Evolutionary conservation across 2,888 invertebrate species (phyloP), one percentile per base, ranked within the genome.

Genomic region (Axea sp.): DNA sequence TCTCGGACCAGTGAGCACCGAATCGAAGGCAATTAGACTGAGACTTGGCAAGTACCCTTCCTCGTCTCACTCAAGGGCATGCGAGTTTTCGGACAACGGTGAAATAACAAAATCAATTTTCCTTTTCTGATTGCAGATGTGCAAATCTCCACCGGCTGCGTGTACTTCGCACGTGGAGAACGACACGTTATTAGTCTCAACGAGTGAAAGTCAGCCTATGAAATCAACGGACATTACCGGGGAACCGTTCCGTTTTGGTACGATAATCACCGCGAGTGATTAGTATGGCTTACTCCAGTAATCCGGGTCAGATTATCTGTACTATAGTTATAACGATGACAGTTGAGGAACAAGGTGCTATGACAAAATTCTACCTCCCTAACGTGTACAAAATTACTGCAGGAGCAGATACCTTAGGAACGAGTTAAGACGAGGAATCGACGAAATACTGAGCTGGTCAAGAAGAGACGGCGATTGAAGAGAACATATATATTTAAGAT

Each of bases 331-430:
- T 78, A 77, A 83, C 79, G 77, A 84, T 78, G 81, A 76, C 79
- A 73, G 72, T 77, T 78, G 76, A 67, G 19, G 12, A 78, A 75
- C 77, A 78, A 75, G 83, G 83, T 83, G 84, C 84, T 82, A 78
- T 76, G 78, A 80, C 78, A 77, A 84, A 80, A 81, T 78, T 81
- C 84, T 84, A 86, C 84, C 85, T 85, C 85, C 79, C 76, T 73
- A 81, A 81, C 47, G 78, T 85, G 84, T 86, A 86, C 85, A 86
- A 86, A 86, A 47, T 43, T 72, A 37, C 37, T 47, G 62, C 74
- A 47, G 77, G 55, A 41, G 72, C 57, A 73, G 81, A 79, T 79
- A 78, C 75, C 19, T 78, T 77, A 78, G 59, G 59, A 76, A 78
- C 59, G 73, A 73, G 55, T 68, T 67, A 73, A 71, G 37, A 31